A percentile compares a stretch with the other conserved stretches of the same genome.
Evolutionary conservation across 2,888 invertebrate genomes (phyloP).

Genomic region (Dyspetes luteomarginatus): DNA sequence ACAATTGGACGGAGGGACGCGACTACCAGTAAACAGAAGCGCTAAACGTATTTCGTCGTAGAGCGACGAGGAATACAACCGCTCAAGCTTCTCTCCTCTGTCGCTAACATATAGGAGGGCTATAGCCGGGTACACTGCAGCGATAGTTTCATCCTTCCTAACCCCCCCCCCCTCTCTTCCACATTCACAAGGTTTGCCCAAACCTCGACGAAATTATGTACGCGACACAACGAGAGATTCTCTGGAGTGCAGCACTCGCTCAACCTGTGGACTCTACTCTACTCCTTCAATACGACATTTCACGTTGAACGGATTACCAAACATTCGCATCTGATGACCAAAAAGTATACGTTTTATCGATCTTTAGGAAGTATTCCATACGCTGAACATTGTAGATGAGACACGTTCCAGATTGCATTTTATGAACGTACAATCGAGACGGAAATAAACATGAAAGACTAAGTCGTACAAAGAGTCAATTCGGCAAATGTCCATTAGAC

Average conservation of each 20-base stretch:
- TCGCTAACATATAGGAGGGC: conserved; percentile 32
- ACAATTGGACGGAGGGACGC: conserved; percentile 46
- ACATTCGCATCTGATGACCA: neutral
- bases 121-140: conserved; percentile 5
- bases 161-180: neutral
- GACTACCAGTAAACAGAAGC: conserved; percentile 61
- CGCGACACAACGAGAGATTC: conserved; percentile 56
- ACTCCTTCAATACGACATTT: neutral
- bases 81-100: conserved; percentile 35
- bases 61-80: conserved; percentile 45
- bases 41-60: conserved; percentile 65
- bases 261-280: conserved; percentile 12
- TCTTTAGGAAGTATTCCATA: too few species aligned
- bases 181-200: conserved; percentile 50
- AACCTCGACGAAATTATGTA: conserved; percentile 66
- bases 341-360: too few species aligned
- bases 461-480: too few species aligned
- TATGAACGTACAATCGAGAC: too few species aligned
- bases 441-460: too few species aligned
- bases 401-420: too few species aligned
- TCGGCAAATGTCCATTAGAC: too few species aligned
- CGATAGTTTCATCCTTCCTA: conserved; percentile 30
- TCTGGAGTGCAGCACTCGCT: conserved; percentile 25
- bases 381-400: too few species aligned
- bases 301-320: neutral